Evolutionary conservation across 1,140 invertebrate genomes (phyloP).

Genomic region (Papilio xuthus): DNA sequence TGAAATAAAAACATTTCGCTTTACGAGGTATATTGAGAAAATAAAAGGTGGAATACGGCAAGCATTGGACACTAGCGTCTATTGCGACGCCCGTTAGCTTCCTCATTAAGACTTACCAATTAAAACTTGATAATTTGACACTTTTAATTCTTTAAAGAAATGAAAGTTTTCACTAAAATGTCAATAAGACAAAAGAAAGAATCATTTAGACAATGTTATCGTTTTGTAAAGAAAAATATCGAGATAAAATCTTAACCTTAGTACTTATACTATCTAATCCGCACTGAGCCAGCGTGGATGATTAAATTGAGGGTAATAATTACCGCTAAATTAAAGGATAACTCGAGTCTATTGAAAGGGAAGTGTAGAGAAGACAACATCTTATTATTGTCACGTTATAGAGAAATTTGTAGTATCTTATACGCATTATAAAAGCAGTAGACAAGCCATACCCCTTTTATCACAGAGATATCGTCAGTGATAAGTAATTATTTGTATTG

Average conservation of each 20-base stretch:
- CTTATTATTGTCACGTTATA: too few relatives aligned
- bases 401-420: too few relatives aligned
- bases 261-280: neutral
- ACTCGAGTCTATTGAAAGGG: too few relatives aligned
- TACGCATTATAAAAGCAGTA: too few relatives aligned
- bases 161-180: neutral
- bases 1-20: slow-evolving; percentile 5
- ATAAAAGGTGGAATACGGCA: slow-evolving; percentile 35
- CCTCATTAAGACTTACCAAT: slow-evolving; percentile 65
- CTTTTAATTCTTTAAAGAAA: slow-evolving; percentile 11
- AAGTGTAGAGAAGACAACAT: too few relatives aligned
- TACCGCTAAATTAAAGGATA: too few relatives aligned
- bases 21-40: slow-evolving; percentile 23
- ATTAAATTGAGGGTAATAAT: too few relatives aligned
- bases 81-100: slow-evolving; percentile 47
- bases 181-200: neutral
- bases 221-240: too few relatives aligned
- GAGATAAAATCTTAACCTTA: neutral
- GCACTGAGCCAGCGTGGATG: too few relatives aligned
- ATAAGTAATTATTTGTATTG: too few relatives aligned
- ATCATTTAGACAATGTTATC: neutral
- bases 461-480: too few relatives aligned
- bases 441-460: too few relatives aligned
- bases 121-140: slow-evolving; percentile 57
- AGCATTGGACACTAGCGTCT: slow-evolving; percentile 40